Base-by-base conservation (phyloP, 2,888 invertebrate genomes). In the Schizaphis graminum region DNA sequence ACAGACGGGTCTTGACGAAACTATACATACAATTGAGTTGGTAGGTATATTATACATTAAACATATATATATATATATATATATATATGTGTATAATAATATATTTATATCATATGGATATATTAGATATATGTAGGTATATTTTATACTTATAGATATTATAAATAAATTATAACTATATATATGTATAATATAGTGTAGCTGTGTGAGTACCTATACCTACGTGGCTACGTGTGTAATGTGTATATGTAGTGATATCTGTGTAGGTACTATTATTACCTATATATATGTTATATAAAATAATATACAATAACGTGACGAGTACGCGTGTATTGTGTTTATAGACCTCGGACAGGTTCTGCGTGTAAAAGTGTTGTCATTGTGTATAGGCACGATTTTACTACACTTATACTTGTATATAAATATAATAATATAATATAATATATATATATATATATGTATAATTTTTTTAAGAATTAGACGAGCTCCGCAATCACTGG, bases 311-410 rank as follows among this genome's bases (percentile, higher is more conserved):
- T 56, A 56, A 84, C 84, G 53, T 56, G 84, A 91, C 84, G 84
- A 49, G 91, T 91, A 91, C 84, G 21, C 84, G 56, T 28, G 41
- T 84, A 84, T 91, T 91, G 91, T 84, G 91, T 91, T 77, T 35
- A 84, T 84, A 84, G 53, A 91, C 77, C 49, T 91, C 77, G 89
- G 57, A 89, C 89, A n/a, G 86, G 86, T 49, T 49, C 47, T 86
- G 47, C 86, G 89, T 57, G 57, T 56, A 57, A 13, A 3, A 89
- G 88, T 88, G 57, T 89, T 44, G 77, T 77, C 77, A 77, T 77
- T 77, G 77, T 85, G 85, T 87, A n/a, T 13, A 47, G 86, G 86
- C 77, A 77, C 77, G 77, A 77, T 35, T 77, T 77, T 77, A 35
- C 21, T 77, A 0, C 21, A 35, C 35, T 13, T 67, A 67, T 67